These are phyloP conservation scores for Choloepus hoffmanni DNA, from an alignment of 2,113 vertebrate genomes.

Conservation along the genomic window DNA sequence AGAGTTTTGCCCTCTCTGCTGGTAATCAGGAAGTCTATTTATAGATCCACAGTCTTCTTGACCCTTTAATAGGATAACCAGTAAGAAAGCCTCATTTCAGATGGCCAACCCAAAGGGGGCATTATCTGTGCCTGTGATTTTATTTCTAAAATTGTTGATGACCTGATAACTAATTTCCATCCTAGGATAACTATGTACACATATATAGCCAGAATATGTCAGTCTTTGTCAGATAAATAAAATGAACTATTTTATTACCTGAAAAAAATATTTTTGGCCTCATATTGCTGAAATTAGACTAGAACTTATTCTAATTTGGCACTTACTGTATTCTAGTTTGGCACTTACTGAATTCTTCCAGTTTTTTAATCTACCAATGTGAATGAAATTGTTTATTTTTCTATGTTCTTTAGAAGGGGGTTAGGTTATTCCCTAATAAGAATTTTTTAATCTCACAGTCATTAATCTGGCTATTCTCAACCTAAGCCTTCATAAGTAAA, in stretches of 20 bases:
- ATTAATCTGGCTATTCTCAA: conserved; percentile 1
- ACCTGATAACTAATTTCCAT: conserved; percentile 21
- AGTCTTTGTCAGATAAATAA: neutral
- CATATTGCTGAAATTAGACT: conserved; percentile 12
- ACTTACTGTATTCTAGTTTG: neutral
- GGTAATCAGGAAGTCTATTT: conserved; percentile 71
- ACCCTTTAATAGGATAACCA: conserved; percentile 58
- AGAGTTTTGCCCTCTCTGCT: neutral
- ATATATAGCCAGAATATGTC: neutral
- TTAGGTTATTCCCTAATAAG: neutral
- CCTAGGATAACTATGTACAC: neutral
- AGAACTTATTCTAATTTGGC: neutral
- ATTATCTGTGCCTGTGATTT: neutral
- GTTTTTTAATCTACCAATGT: neutral
- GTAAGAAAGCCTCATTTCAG: neutral
- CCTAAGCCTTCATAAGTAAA: neutral
- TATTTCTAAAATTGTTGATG: neutral
- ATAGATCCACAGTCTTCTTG: conserved; percentile 63
- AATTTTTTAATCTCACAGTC: neutral
- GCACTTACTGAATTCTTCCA: neutral
- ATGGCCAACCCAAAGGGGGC: neutral
- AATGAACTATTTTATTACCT: neutral
- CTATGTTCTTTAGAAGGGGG: neutral
- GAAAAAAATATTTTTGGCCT: neutral
- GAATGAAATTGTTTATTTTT: neutral